A percentile compares a stretch with the other conserved stretches of the same genome.
These are phyloP conservation scores for Nebria ingens DNA, from an alignment of 1,140 invertebrate species.

Conservation along the genomic window DNA sequence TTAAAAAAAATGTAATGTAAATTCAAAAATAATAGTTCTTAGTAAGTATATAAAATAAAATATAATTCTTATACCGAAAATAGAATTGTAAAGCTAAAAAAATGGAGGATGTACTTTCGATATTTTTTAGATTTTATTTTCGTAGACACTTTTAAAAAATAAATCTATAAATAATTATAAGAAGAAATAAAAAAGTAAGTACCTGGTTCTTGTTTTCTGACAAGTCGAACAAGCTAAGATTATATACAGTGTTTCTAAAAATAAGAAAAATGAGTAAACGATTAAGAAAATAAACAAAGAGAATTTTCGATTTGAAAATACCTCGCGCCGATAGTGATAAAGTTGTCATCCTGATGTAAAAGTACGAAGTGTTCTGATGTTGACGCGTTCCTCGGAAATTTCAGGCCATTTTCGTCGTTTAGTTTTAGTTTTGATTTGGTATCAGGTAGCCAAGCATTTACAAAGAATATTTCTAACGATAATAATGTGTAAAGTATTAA, in stretches of 20 bases:
- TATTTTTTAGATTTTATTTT: no score
- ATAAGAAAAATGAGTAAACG: background rate
- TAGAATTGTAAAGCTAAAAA: no score
- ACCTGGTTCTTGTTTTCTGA: constrained; percentile 39
- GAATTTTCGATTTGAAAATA: constrained; percentile 11
- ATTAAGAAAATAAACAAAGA: constrained; percentile 18
- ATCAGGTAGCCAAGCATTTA: constrained; percentile 28
- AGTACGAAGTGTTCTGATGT: constrained; percentile 40
- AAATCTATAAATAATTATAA: no score
- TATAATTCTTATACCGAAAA: no score
- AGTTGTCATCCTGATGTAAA: constrained; percentile 39
- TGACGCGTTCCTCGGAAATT: constrained; percentile 28
- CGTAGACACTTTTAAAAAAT: no score
- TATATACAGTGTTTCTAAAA: constrained; percentile 66
- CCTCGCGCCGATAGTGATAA: constrained; percentile 37
- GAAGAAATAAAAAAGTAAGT: no score
- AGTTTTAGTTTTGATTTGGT: constrained; percentile 27
- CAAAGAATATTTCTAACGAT: background rate
- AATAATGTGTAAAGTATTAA: background rate
- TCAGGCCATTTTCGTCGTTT: constrained; percentile 23
- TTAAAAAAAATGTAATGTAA: no score
- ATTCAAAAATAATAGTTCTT: no score
- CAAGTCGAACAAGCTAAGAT: constrained; percentile 62
- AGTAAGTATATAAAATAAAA: no score
- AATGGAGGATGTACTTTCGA: no score